Percentiles rank a stretch among this genome's conserved stretches.
phyloP scores from a whole-genome alignment of 2,888 invertebrate genomes.

The Dichetophora obliterata region DNA sequence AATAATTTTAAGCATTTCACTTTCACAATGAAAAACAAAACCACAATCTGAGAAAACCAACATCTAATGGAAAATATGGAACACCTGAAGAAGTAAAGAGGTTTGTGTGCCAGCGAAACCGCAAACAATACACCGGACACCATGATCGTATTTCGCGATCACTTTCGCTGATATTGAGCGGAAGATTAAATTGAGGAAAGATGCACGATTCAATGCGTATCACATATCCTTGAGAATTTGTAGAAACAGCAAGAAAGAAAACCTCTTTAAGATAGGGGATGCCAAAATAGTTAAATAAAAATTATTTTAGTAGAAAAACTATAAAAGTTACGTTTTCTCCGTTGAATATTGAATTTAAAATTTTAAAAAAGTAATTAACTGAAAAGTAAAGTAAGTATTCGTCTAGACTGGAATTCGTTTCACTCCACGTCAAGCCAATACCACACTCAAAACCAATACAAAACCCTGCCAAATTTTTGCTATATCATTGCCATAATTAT shows the following conservation, averaged over 20 bases:
- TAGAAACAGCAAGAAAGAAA: background rate
- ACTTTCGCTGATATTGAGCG: conserved; percentile 37
- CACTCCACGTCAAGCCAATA: too few species aligned
- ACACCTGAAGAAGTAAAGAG: background rate
- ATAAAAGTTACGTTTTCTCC: too few species aligned
- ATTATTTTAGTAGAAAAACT: too few species aligned
- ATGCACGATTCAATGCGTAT: background rate
- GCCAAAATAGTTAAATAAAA: too few species aligned
- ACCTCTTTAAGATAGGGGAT: too few species aligned
- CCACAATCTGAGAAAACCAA: conserved; percentile 46
- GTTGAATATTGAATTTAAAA: too few species aligned
- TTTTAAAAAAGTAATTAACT: too few species aligned
- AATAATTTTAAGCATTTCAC: conserved; percentile 52
- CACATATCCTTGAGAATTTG: conserved; percentile 1
- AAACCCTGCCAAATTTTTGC: background rate
- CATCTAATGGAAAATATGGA: background rate
- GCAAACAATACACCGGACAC: conserved; percentile 62
- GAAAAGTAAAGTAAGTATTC: background rate
- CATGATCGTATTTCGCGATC: conserved; percentile 61
- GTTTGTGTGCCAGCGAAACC: conserved; percentile 13
- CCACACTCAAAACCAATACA: background rate
- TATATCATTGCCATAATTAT: conserved; percentile 11
- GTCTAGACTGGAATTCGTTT: background rate
- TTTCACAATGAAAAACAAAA: conserved; percentile 63
- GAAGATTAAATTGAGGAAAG: background rate